Evolutionary conservation across 2,888 invertebrate genomes (phyloP).

Genomic region (Leptopilina myrica): DNA sequence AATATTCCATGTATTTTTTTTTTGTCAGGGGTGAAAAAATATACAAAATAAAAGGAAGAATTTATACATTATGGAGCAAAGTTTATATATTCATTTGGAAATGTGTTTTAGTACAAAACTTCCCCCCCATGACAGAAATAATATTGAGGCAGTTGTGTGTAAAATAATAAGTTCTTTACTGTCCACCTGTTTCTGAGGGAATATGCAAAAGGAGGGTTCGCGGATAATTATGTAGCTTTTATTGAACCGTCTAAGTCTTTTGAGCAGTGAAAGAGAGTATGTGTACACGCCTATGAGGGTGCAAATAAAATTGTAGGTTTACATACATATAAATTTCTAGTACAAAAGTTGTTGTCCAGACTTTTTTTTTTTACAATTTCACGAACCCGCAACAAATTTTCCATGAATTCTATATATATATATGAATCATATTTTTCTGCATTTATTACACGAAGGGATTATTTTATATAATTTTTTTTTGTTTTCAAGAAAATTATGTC

Average conservation of each 20-base stretch:
- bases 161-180: conserved; percentile 23
- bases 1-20: too few species aligned
- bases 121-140: conserved; percentile 27
- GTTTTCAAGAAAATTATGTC: too few species aligned
- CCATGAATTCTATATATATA: conserved; percentile 1
- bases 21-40: too few species aligned
- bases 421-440: not conserved
- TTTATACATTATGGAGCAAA: too few species aligned
- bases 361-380: not conserved
- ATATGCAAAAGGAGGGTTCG: conserved; percentile 23
- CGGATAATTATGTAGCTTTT: conserved; percentile 24
- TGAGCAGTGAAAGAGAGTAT: not conserved
- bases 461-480: too few species aligned
- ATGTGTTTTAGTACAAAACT: not conserved
- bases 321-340: conserved; percentile 3
- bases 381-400: not conserved
- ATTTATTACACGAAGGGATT: not conserved
- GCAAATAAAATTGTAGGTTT: conserved; percentile 14
- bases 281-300: not conserved
- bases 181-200: conserved; percentile 39
- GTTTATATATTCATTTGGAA: not conserved
- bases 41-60: too few species aligned
- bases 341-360: not conserved
- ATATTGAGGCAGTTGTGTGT: conserved; percentile 36
- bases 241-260: conserved; percentile 19